Evolutionary conservation across 2,797 vertebrate genomes (phyloP).

Genomic region (Amblyraja radiata): DNA sequence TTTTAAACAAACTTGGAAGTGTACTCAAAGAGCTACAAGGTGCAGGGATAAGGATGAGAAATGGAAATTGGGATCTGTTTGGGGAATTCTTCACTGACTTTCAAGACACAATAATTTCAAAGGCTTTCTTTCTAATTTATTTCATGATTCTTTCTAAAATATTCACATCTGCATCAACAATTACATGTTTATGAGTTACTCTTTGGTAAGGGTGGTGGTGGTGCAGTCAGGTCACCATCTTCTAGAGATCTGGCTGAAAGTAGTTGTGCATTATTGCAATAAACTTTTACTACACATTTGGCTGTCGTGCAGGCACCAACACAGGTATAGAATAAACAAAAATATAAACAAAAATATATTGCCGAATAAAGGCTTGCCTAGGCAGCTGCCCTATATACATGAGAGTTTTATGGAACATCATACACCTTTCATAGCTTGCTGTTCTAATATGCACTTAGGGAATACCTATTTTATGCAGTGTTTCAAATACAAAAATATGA

Average conservation of each 20-base stretch:
- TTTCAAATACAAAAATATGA: constrained; percentile 14
- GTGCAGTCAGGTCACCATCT: neutral
- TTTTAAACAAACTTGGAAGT: no score
- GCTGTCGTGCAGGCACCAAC: neutral
- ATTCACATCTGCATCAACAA: neutral
- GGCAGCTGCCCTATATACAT: neutral
- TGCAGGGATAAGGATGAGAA: no score
- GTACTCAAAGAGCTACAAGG: no score
- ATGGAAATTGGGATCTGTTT: no score
- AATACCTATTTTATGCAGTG: constrained; percentile 16
- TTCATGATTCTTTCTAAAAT: no score
- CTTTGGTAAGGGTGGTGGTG: neutral
- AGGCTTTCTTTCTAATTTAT: no score
- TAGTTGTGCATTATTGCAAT: neutral
- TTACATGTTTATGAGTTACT: neutral
- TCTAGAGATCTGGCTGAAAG: neutral
- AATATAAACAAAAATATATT: neutral
- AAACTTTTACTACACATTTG: neutral
- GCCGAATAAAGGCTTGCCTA: neutral
- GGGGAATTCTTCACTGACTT: no score
- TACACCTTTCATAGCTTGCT: constrained; percentile 10
- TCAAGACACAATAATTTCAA: no score
- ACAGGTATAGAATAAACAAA: neutral
- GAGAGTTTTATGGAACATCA: constrained; percentile 13
- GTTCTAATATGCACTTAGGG: neutral